Evolutionary conservation across 1,140 invertebrate genomes (phyloP).

Genomic region (Arctopsyche grandis): DNA sequence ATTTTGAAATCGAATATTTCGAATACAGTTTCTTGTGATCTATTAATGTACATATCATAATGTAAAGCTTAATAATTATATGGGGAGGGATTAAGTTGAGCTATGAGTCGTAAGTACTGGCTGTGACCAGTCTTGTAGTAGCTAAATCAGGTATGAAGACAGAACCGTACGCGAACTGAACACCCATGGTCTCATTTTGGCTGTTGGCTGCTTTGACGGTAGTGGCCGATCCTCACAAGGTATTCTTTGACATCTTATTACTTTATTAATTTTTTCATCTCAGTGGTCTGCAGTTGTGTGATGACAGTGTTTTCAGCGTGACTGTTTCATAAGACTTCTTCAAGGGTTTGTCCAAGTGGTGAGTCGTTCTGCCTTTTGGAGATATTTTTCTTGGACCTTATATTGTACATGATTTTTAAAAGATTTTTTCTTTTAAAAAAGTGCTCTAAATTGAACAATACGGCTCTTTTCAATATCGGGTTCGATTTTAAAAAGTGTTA

Average conservation of each 20-base stretch:
- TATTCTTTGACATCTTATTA: constrained; percentile 62
- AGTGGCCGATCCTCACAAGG: constrained; percentile 63
- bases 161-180: constrained; percentile 57
- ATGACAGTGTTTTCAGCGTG: constrained; percentile 50
- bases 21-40: not conserved
- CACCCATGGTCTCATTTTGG: constrained; percentile 62
- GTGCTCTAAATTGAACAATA: too few relatives aligned
- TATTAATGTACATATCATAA: not conserved
- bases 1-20: constrained; percentile 11
- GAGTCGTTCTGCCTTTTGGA: constrained; percentile 46
- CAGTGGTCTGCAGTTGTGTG: constrained; percentile 52
- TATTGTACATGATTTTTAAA: constrained; percentile 1
- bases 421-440: not conserved
- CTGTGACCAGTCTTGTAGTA: constrained; percentile 65
- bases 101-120: constrained; percentile 63
- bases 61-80: constrained; percentile 29
- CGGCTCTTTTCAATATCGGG: too few relatives aligned
- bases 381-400: constrained; percentile 34
- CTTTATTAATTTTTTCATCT: constrained; percentile 62
- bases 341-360: constrained; percentile 43
- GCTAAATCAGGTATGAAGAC: constrained; percentile 69
- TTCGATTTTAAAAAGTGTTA: too few relatives aligned
- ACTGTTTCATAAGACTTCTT: constrained; percentile 39
- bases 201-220: constrained; percentile 63
- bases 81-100: constrained; percentile 16